Evolutionary conservation across 1,140 invertebrate species (phyloP).

Genomic region (Drosophila simulans): DNA sequence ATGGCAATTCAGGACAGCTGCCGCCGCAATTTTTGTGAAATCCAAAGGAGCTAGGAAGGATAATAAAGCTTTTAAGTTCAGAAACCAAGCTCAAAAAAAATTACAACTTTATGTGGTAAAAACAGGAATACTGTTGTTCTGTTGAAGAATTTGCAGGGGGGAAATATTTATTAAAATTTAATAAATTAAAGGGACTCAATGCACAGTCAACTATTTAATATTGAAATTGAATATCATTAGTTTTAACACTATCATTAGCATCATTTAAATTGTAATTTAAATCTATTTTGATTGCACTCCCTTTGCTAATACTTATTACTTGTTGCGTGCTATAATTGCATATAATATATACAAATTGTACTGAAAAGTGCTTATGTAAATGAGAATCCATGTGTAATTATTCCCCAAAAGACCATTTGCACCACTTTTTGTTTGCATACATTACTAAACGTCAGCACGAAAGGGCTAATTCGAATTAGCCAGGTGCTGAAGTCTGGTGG

Average conservation of each 20-base stretch:
- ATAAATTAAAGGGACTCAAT: too few species aligned
- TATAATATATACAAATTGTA: constrained; percentile 5
- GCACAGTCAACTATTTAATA: too few species aligned
- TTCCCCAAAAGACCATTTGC: background rate
- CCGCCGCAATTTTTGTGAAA: constrained; percentile 2
- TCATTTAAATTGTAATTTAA: background rate
- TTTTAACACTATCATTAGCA: background rate
- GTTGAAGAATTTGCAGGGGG: background rate
- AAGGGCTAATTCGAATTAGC: background rate
- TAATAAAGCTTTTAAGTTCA: constrained; percentile 43
- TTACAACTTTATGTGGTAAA: constrained; percentile 24
- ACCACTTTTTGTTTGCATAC: background rate
- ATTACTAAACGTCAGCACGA: constrained; percentile 5
- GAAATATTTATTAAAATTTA: too few species aligned
- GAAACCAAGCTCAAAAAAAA: constrained; percentile 8
- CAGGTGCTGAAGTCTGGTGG: constrained; percentile 6
- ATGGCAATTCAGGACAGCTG: constrained; percentile 32
- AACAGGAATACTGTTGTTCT: background rate
- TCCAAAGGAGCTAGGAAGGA: constrained; percentile 6
- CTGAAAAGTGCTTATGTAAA: background rate
- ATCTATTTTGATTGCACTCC: background rate
- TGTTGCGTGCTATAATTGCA: constrained; percentile 1
- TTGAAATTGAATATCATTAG: background rate
- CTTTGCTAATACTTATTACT: background rate
- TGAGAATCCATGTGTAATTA: constrained; percentile 2